Evolutionary conservation across 2,888 invertebrate genomes (phyloP), one percentile per base, ranked within the genome.

Genomic region (Megastigmus dorsalis): DNA sequence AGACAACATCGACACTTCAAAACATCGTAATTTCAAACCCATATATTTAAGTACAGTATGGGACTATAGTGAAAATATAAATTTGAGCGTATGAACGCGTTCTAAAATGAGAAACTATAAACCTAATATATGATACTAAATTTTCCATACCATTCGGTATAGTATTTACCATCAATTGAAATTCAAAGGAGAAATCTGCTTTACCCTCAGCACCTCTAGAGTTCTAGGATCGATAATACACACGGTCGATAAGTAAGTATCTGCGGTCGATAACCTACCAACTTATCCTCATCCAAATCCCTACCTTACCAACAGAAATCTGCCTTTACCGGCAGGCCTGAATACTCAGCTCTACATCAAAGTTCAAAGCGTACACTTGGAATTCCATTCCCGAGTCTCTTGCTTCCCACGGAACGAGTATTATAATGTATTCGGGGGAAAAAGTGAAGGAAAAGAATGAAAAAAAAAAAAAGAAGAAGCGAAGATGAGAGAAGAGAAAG

Each of bases 391-490:
- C 23, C 4, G 6, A n/a, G n/a, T 1, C 20, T 13, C n/a, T n/a
- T 26, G 41, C 2, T 52, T 41, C 26, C 41, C 26, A 41, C 41
- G 41, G 38, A 59, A 38, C 41, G n/a, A 15, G 26, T 59, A 41
- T 26, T 26, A 38, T 38, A 57, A 20, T 23, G 9, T 38, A 38
- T 38, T 57, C 18, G 1, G 1, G 13, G 33, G 23, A 57, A 57
- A 57, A 36, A n/a, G 3, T n/a, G 23, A 13, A 15, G 15, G 33
- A 15, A 28, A 54, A 18, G 5, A 18, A 33, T 2, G 15, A 33
- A 18, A 15, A n/a, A 18, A 33, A 15, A 54, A 48, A 18, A 45
- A 60, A 57, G 48, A 63, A 63, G 59, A 73, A 77, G 70, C 15
- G 7, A 5, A 5, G 7, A 5, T 5, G 7, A n/a, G 43, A 43